Conservation (phyloP, 2,888 invertebrate genomes). For the Amphipoea oculea region DNA sequence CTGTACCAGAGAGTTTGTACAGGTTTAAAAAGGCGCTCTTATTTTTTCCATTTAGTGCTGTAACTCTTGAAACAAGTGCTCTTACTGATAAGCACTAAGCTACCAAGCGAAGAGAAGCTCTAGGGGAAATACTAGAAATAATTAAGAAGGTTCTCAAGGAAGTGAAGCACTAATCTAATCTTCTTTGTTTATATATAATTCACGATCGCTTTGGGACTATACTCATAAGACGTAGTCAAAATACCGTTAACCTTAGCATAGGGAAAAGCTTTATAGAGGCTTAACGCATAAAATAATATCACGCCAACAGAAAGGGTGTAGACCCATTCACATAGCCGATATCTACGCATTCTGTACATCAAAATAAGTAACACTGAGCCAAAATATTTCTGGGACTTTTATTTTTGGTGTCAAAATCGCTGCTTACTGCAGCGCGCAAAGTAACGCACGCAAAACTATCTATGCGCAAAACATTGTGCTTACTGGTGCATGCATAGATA, state of each 20-base stretch:
- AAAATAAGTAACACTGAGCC: no score
- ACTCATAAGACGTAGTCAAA: not conserved
- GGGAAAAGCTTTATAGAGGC: no score
- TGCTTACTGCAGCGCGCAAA: not conserved
- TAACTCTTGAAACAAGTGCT: constrained; percentile 3
- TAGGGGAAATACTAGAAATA: constrained; percentile 20
- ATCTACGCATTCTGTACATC: not conserved
- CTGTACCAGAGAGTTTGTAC: not conserved
- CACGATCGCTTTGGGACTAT: not conserved
- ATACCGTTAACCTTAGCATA: not conserved
- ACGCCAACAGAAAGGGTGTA: no score
- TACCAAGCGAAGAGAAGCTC: not conserved
- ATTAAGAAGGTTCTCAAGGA: not conserved
- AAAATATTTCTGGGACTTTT: no score
- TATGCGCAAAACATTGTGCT: no score
- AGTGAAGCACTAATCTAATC: not conserved
- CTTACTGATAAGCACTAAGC: constrained; percentile 6
- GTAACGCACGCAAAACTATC: no score
- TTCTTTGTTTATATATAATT: constrained; percentile 18
- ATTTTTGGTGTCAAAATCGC: not conserved
- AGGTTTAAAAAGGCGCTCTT: not conserved
- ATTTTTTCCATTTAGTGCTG: not conserved
- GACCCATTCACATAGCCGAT: no score
- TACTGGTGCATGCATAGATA: no score
- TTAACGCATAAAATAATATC: no score